These are phyloP conservation scores for Drosophila pallidifrons DNA, from an alignment of 1,140 invertebrate genomes.

Conservation along the genomic window DNA sequence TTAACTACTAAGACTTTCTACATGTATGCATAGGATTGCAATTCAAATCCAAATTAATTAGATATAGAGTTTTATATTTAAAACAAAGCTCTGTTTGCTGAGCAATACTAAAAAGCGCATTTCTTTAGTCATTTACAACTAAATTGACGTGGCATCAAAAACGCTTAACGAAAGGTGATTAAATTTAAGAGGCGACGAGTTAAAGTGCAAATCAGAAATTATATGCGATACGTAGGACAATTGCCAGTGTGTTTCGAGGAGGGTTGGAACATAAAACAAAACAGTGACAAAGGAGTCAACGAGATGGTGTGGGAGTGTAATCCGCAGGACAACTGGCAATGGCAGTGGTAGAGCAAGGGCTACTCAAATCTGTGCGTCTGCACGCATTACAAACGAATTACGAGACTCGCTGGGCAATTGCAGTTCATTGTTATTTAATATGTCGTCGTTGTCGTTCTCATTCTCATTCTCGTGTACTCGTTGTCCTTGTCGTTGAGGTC, in stretches of 20 bases:
- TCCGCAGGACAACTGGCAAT: constrained; percentile 20
- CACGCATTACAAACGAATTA: constrained; percentile 83
- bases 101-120: background rate
- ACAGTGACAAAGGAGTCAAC: constrained; percentile 43
- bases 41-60: background rate
- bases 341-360: constrained; percentile 32
- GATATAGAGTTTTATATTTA: background rate
- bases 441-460: constrained; percentile 54
- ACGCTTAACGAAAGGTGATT: constrained; percentile 60
- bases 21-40: background rate
- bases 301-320: constrained; percentile 2
- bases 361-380: constrained; percentile 82
- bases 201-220: constrained; percentile 72
- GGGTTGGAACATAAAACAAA: constrained; percentile 63
- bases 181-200: constrained; percentile 75
- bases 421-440: constrained; percentile 84
- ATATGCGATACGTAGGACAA: constrained; percentile 60
- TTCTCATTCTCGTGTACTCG: constrained; percentile 33
- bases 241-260: constrained; percentile 31
- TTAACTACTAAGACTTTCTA: too few species aligned
- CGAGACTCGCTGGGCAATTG: constrained; percentile 80
- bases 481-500: constrained; percentile 34
- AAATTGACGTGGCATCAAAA: constrained; percentile 34
- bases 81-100: too few species aligned
- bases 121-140: background rate